These are phyloP conservation scores for Prolemur simus DNA, from an alignment of 2,113 vertebrate genomes.

Conservation along the genomic window DNA sequence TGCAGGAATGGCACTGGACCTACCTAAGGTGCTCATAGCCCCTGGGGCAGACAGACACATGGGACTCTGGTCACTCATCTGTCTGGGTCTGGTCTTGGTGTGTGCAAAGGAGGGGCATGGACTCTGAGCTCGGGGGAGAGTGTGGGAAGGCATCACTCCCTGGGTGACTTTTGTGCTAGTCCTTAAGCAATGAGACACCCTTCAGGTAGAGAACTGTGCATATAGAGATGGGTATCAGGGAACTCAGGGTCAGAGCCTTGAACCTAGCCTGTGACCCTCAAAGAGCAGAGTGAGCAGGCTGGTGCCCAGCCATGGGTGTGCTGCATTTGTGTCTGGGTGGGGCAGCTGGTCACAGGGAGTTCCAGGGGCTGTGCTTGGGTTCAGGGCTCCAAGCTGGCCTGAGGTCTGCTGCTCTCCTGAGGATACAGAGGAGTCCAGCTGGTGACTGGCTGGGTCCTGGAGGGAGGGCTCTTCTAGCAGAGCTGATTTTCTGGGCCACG, in stretches of 20 bases:
- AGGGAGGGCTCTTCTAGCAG: background rate
- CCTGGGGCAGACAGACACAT: background rate
- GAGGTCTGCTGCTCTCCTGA: background rate
- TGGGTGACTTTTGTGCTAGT: background rate
- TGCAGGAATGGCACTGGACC: background rate
- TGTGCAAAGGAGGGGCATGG: background rate
- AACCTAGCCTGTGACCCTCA: background rate
- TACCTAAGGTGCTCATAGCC: background rate
- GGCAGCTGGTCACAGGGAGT: background rate
- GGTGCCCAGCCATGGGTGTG: background rate
- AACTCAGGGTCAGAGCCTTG: background rate
- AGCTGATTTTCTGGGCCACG: background rate
- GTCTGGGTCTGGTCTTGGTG: slow-evolving; percentile 3
- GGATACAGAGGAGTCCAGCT: background rate
- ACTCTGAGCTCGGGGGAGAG: background rate
- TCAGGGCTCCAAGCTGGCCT: background rate
- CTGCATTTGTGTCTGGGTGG: background rate
- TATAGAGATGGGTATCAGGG: background rate
- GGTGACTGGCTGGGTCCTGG: background rate
- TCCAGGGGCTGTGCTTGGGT: background rate
- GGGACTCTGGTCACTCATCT: background rate
- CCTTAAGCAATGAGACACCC: background rate
- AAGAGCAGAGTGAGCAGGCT: background rate
- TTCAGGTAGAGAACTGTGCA: background rate
- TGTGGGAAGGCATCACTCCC: background rate